Conservation (phyloP, 1,140 invertebrate species). For the Venustaconcha ellipsiformis region DNA sequence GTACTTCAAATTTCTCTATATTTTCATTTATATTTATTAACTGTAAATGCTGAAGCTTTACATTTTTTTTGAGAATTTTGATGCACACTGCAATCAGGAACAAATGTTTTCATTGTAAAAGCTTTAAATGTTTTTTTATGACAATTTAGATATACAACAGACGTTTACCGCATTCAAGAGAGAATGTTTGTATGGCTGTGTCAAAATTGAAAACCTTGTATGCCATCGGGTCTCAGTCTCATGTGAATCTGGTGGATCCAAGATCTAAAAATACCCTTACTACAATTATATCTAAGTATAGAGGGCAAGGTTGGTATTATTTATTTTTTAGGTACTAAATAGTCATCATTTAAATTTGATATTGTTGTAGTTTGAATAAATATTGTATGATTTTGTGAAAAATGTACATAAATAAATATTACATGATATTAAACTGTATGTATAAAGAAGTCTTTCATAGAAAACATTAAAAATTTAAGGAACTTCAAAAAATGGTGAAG, state of each 20-base stretch:
- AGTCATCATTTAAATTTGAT: too few species aligned
- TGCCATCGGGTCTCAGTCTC: slow-evolving; percentile 93
- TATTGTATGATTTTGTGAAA: too few species aligned
- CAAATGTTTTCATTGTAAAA: slow-evolving; percentile 77
- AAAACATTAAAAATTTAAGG: too few species aligned
- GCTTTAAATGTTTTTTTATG: slow-evolving; percentile 21
- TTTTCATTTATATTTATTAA: too few species aligned
- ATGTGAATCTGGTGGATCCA: slow-evolving; percentile 90
- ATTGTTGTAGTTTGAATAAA: too few species aligned
- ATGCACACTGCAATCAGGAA: slow-evolving; percentile 86
- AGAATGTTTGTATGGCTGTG: slow-evolving; percentile 92
- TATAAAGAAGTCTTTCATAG: too few species aligned
- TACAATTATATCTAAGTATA: slow-evolving; percentile 71
- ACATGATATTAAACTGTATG: too few species aligned
- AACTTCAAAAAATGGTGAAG: too few species aligned
- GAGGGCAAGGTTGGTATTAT: slow-evolving; percentile 53
- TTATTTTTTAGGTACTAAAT: too few species aligned
- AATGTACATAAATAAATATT: too few species aligned
- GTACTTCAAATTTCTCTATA: too few species aligned
- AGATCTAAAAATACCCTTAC: slow-evolving; percentile 78
- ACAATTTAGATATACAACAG: slow-evolving; percentile 80
- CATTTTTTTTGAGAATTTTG: slow-evolving; percentile 68
- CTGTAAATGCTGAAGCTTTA: too few species aligned
- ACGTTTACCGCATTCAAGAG: slow-evolving; percentile 88
- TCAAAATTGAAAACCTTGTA: slow-evolving; percentile 85